Conservation (phyloP, 2,797 vertebrate genomes). For the Varecia variegata region DNA sequence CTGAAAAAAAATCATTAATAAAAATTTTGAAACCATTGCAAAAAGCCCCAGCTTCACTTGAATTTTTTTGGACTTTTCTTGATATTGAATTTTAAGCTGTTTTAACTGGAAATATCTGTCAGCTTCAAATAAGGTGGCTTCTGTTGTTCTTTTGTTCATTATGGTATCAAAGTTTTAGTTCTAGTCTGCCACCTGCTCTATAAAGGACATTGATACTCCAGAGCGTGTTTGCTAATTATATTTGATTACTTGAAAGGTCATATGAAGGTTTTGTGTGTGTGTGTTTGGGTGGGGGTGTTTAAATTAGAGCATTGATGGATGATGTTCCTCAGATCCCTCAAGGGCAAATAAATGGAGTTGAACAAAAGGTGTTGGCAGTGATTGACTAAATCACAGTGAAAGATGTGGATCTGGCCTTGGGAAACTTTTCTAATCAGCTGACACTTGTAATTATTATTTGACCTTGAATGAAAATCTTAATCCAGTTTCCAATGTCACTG, state of each 20-base stretch:
- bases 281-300: background rate
- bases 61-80: background rate
- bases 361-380: constrained; percentile 21
- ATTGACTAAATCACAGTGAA: constrained; percentile 7
- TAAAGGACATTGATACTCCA: constrained; percentile 67
- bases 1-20: too few species aligned
- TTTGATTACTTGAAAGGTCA: constrained; percentile 74
- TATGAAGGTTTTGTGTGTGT: constrained; percentile 23
- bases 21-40: background rate
- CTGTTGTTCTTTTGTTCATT: constrained; percentile 56
- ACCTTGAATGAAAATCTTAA: background rate
- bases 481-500: background rate
- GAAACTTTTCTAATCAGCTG: background rate
- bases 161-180: constrained; percentile 49
- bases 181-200: constrained; percentile 55
- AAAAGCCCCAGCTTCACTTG: background rate
- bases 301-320: constrained; percentile 61
- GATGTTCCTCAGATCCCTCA: background rate
- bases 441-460: background rate
- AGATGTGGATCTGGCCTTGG: background rate
- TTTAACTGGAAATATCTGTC: constrained; percentile 52
- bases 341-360: constrained; percentile 45
- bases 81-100: constrained; percentile 39
- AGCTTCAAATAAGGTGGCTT: background rate
- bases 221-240: constrained; percentile 69